A percentile compares a stretch with the other conserved stretches of the same genome.
These are phyloP conservation scores for Lucilia sericata DNA, from an alignment of 1,140 invertebrate genomes.

Conservation along the genomic window DNA sequence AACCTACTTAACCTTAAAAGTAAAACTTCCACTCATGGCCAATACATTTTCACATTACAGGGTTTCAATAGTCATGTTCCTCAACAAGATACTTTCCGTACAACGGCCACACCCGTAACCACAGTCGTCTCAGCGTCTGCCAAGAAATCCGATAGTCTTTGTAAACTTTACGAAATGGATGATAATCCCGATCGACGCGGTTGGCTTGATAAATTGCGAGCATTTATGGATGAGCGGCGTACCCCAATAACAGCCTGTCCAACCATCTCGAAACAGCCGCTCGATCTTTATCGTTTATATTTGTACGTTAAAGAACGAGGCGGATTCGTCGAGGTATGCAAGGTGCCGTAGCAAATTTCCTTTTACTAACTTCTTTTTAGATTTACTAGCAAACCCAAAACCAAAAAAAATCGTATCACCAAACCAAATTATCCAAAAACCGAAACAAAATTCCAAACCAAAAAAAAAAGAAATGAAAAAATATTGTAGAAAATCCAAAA, in stretches of 20 bases:
- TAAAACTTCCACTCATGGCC: not conserved
- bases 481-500: conserved; percentile 34
- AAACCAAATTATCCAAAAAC: conserved; percentile 40
- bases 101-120: conserved; percentile 64
- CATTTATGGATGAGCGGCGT: conserved; percentile 93
- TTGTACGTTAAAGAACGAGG: conserved; percentile 94
- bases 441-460: not conserved
- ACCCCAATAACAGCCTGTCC: conserved; percentile 95
- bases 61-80: conserved; percentile 92
- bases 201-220: conserved; percentile 92
- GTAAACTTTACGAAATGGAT: conserved; percentile 97
- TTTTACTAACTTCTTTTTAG: conserved; percentile 69
- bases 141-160: conserved; percentile 89
- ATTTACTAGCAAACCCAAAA: conserved; percentile 62
- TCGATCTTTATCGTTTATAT: conserved; percentile 97
- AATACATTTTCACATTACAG: conserved; percentile 70
- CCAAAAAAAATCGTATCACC: conserved; percentile 54
- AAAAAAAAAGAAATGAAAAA: conserved; percentile 32
- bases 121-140: conserved; percentile 52
- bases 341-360: conserved; percentile 74
- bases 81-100: conserved; percentile 85
- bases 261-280: conserved; percentile 96
- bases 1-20: not conserved
- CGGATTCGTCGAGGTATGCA: conserved; percentile 96
- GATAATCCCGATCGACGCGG: conserved; percentile 89